Conservation (phyloP, 2,797 vertebrate genomes). For the Otus scops region DNA sequence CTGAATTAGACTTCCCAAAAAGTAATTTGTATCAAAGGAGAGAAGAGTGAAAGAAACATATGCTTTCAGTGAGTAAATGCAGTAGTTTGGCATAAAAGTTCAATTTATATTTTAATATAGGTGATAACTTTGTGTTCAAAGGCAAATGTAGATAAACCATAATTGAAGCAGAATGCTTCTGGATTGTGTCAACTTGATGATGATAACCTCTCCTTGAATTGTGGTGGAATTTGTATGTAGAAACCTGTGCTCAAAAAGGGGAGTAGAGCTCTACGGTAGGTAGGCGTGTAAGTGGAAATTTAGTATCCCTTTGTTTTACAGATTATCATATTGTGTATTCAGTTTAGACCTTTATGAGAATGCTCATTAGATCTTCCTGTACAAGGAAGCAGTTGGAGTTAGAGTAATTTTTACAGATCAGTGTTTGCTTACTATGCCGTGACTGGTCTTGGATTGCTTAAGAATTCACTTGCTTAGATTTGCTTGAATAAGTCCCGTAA, state of each 20-base stretch:
- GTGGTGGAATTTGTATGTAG: neutral
- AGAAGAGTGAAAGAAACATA: neutral
- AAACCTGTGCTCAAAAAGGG: neutral
- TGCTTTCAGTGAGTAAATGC: neutral
- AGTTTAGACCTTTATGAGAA: neutral
- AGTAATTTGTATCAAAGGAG: neutral
- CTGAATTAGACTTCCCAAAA: neutral
- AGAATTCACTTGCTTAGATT: neutral
- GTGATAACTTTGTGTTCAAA: neutral
- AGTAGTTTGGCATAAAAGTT: neutral
- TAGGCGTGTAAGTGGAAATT: neutral
- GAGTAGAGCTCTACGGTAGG: neutral
- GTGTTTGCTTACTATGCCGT: neutral
- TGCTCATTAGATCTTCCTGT: neutral
- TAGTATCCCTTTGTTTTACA: neutral
- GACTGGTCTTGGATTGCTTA: neutral
- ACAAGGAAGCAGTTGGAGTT: neutral
- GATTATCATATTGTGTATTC: neutral
- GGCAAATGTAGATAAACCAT: neutral
- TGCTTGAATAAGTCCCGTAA: neutral
- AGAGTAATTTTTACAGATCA: neutral
- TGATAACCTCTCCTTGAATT: neutral
- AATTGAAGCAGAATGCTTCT: neutral
- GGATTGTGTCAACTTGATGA: neutral
- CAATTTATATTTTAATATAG: neutral